Conservation (phyloP, 2,888 invertebrate genomes). For the Orchesella flavescens region DNA sequence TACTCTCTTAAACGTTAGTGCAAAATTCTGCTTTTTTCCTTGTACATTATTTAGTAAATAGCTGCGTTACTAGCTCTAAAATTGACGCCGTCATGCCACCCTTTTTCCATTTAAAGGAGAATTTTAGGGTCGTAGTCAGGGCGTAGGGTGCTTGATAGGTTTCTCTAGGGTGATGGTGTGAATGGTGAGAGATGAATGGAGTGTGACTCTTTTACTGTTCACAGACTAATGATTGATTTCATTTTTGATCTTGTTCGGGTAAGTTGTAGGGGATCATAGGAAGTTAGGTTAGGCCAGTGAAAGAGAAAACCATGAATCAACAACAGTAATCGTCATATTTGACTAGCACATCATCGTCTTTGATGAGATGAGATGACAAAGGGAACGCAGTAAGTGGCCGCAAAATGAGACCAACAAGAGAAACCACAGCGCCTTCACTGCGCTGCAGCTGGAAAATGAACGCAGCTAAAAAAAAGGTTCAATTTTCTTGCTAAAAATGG, state of each 20-base stretch:
- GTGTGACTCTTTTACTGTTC: constrained; percentile 61
- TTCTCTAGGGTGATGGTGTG: constrained; percentile 59
- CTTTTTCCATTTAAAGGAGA: constrained; percentile 29
- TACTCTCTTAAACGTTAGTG: neutral
- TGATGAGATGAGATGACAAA: too few relatives aligned
- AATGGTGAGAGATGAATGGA: constrained; percentile 53
- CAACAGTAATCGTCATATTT: constrained; percentile 52
- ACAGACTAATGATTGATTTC: constrained; percentile 72
- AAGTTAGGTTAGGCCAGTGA: constrained; percentile 66
- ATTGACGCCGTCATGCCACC: constrained; percentile 1
- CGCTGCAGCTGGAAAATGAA: neutral
- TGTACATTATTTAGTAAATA: neutral
- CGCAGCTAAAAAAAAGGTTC: neutral
- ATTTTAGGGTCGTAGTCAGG: constrained; percentile 47
- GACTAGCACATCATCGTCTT: constrained; percentile 44
- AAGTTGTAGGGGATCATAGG: constrained; percentile 71
- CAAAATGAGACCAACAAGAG: neutral
- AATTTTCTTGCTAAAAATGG: neutral
- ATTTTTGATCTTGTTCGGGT: constrained; percentile 72
- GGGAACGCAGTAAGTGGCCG: constrained; percentile 34
- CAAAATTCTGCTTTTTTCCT: neutral
- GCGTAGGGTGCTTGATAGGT: constrained; percentile 60
- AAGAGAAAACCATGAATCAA: constrained; percentile 47
- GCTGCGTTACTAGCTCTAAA: neutral
- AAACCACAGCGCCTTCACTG: neutral